Evolutionary conservation across 2,113 vertebrate genomes (phyloP), one percentile per base, ranked within the genome.

Genomic region (Catagonus wagneri): DNA sequence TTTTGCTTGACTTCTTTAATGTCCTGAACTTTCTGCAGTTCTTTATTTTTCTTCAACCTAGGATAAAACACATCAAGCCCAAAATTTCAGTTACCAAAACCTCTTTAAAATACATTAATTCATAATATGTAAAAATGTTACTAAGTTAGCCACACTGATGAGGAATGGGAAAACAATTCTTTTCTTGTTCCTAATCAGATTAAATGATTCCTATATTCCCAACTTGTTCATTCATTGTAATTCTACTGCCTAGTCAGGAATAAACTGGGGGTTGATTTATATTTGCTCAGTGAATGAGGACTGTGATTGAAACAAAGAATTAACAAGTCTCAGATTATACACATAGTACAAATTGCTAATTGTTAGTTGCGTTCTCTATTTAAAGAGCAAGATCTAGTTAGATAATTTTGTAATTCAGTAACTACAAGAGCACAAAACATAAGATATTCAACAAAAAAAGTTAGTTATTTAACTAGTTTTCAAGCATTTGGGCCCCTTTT

Each of bases 1-100:
- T 99, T 99, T 96, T 99, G 99, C 98, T 99, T 99, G 96, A 99
- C 99, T 98, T 99, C 99, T 96, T 81, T 99, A 98, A 99, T 99
- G 90, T 98, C 99, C 96, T 99, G 99, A 83, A 98, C 99, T 92
- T 99, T 99, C 98, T 99, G 99, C 92, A 99, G 96, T 95, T 99
- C 98, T 98, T 99, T 99, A 97, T 99, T 99, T 98, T 99, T 99
- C 98, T 99, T 99, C 96, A 99, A 90, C 97, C 99, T 99, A 94
- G 2, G 8, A 34, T 29, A 72, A 81, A 54, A 84, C 39, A 94
- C 22, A 95, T 36, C 36, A 96, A 93, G 32, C 25, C 2, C 93
- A 90, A 89, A 96, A 71, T 16, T 69, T 71, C 66, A 83, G 65
- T 68, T 50, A 84, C 50, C 83, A 50, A 68, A 74, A 68, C 10